A percentile compares a stretch with the other conserved stretches of the same genome.
Conservation (phyloP, 2,888 invertebrate species). For the Melipona beecheii region DNA sequence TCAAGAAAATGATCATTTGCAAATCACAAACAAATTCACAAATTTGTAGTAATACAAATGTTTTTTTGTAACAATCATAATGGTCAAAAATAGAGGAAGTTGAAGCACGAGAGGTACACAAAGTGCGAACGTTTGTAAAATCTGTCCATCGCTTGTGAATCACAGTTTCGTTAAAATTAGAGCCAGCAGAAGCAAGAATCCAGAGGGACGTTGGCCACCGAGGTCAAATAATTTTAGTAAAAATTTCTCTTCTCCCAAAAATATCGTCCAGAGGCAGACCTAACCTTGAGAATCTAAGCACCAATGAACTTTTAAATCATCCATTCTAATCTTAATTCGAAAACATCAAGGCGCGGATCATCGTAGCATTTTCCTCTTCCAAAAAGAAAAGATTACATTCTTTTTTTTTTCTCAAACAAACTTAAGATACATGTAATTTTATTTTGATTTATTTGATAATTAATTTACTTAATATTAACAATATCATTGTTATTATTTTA, state of each 20-base stretch:
- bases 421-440: neutral
- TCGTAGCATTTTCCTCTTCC: too few relatives aligned
- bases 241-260: conserved; percentile 29
- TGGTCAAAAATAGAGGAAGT: neutral
- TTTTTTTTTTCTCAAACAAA: neutral
- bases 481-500: neutral
- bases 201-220: conserved; percentile 3
- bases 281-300: conserved; percentile 14
- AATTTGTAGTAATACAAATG: neutral
- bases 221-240: conserved; percentile 50
- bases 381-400: neutral
- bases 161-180: conserved; percentile 64
- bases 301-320: conserved; percentile 25
- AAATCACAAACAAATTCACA: too few relatives aligned
- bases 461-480: neutral
- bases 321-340: conserved; percentile 14
- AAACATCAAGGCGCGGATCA: neutral
- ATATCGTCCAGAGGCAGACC: neutral
- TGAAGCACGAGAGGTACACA: neutral
- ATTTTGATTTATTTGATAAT: too few relatives aligned
- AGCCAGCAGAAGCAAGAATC: conserved; percentile 13
- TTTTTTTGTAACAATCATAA: neutral
- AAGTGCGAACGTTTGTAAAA: conserved; percentile 6
- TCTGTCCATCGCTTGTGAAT: conserved; percentile 37
- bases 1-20: neutral